Base-by-base conservation (phyloP, 2,113 vertebrate genomes). In the Cnemophilus loriae region DNA sequence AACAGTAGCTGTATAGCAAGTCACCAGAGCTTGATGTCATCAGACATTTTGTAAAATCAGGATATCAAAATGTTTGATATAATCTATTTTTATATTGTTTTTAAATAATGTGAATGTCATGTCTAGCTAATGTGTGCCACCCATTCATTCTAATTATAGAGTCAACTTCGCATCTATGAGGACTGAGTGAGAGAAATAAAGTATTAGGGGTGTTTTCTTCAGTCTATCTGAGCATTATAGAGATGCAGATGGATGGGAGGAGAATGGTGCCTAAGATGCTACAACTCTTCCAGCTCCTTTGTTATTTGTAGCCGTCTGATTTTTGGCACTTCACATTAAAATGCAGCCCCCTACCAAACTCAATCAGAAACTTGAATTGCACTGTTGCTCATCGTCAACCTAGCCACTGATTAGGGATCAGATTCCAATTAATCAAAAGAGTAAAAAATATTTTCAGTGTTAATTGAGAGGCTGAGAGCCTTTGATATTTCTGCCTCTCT, bases 81-180 rank as follows among this genome's bases (percentile, higher is more conserved):
- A 88, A 97, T 97, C 92, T 79, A 27, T 3, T 95, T 96, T 96
- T 91, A 75, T 92, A 87, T 93, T 94, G 91, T 82, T 84, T 97
- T 97, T 97, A 97, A 97, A 96, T 97, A 97, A 97, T 90, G 77
- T 75, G 88, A 90, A 12, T 96, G 91, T 94, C 97, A 92, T 64
- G 55, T 96, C 96, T 95, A 95, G 97, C 97, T 86, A 87, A 82
- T 84, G 33, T 63, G 60, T 91, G 65, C 79, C 35, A 79, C 92
- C 83, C 80, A 76, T 97, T 98, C 93, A 84, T 98, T 96, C 93
- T 97, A 97, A 97, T 98, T 97, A 94, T 91, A 94, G 97, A 97
- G 92, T 96, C 92, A 92, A 82, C 77, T 95, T 95, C 73, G n/a
- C 56, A 42, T 80, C 73, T 95, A 15, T 80, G 94, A 97, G 88